Conservation (phyloP, 2,797 vertebrate genomes). For the Falco berigora region DNA sequence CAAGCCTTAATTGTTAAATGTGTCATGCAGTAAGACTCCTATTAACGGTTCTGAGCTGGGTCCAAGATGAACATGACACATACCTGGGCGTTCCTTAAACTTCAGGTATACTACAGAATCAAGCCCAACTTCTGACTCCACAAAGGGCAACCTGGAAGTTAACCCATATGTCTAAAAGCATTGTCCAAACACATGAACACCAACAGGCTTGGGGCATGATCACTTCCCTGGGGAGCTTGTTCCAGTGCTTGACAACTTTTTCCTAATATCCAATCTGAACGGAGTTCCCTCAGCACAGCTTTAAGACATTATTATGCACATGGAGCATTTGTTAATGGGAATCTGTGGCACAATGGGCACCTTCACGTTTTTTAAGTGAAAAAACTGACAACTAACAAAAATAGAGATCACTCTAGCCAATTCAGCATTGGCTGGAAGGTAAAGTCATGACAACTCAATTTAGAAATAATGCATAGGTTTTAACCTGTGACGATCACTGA, state of each 20-base stretch:
- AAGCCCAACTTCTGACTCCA: background rate
- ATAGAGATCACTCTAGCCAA: background rate
- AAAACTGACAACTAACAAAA: background rate
- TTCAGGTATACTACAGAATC: background rate
- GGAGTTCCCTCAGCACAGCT: background rate
- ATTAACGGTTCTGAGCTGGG: background rate
- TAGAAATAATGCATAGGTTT: background rate
- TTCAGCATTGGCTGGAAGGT: background rate
- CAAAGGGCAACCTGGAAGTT: background rate
- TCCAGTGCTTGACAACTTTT: background rate
- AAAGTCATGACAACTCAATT: background rate
- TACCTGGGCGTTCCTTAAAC: background rate
- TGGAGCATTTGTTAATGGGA: background rate
- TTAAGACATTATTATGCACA: background rate
- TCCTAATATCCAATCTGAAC: background rate
- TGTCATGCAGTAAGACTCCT: background rate
- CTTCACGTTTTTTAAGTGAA: background rate
- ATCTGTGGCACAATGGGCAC: background rate
- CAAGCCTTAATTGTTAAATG: background rate
- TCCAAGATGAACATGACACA: background rate
- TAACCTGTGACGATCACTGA: background rate
- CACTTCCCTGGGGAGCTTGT: fast-evolving
- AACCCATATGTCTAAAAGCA: background rate
- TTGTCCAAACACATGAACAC: background rate
- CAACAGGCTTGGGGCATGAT: background rate